A percentile compares a stretch with the other conserved stretches of the same genome.
These are phyloP conservation scores for Agraylea sexmaculata DNA, from an alignment of 1,140 invertebrate genomes.

Conservation along the genomic window DNA sequence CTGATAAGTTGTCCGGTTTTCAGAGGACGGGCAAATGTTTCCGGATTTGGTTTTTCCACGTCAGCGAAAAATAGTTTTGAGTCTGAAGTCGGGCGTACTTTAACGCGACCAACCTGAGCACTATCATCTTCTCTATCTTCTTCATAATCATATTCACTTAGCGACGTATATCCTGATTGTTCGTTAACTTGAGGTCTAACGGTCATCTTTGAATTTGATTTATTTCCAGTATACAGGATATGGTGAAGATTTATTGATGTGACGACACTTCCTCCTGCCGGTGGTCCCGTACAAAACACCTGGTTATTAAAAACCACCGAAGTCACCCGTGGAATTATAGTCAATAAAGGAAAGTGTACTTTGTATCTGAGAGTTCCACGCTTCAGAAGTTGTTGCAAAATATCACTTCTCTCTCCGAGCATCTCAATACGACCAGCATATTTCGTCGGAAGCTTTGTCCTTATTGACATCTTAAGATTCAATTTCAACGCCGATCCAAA, in stretches of 20 bases:
- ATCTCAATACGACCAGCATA: conserved; percentile 11
- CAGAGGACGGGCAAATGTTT: conserved; percentile 6
- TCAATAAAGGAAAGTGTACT: conserved; percentile 10
- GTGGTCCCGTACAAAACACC: conserved; percentile 2
- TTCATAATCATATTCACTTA: too few relatives aligned
- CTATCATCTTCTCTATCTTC: too few relatives aligned
- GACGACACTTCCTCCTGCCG: not conserved
- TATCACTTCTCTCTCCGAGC: conserved; percentile 4
- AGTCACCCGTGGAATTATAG: conserved; percentile 5
- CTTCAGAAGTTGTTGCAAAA: conserved; percentile 6
- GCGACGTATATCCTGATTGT: conserved; percentile 5
- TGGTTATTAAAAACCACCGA: conserved; percentile 5
- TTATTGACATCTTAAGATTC: conserved; percentile 5
- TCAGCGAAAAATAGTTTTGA: too few relatives aligned
- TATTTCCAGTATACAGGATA: conserved; percentile 3
- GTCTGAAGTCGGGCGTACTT: too few relatives aligned
- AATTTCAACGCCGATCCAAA: conserved; percentile 1
- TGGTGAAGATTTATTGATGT: conserved; percentile 8
- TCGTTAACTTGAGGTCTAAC: too few relatives aligned
- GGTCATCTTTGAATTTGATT: too few relatives aligned
- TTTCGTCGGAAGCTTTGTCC: conserved; percentile 5
- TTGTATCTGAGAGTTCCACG: conserved; percentile 5
- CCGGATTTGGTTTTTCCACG: conserved; percentile 5
- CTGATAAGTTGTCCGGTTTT: not conserved
- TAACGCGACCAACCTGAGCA: too few relatives aligned